These are phyloP conservation scores for Corythoichthys intestinalis DNA, from an alignment of 2,113 vertebrate genomes.

Conservation along the genomic window DNA sequence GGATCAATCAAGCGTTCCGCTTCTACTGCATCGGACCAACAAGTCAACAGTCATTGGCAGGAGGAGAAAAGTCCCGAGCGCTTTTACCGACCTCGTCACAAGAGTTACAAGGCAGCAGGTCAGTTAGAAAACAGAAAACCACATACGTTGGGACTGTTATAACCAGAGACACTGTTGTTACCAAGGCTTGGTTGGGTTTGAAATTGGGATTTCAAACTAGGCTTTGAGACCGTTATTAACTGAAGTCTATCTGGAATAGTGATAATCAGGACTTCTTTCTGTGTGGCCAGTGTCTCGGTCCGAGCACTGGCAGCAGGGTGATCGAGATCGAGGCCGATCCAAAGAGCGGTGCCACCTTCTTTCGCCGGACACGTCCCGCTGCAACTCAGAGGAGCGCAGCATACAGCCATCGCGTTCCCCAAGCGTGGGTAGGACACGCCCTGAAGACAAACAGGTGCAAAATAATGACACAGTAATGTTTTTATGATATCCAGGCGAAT, in stretches of 20 bases:
- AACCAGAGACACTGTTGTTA: too few relatives aligned
- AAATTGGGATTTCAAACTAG: neutral
- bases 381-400: constrained; percentile 88
- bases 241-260: neutral
- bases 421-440: constrained; percentile 79
- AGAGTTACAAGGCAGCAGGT: constrained; percentile 94
- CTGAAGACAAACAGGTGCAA: constrained; percentile 79
- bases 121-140: constrained; percentile 8
- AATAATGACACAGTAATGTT: neutral
- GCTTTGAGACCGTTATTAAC: neutral
- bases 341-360: constrained; percentile 93
- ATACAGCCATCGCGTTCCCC: constrained; percentile 84
- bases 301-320: constrained; percentile 80
- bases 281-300: constrained; percentile 80
- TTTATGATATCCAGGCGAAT: neutral
- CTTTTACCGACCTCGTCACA: constrained; percentile 85
- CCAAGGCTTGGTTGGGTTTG: neutral
- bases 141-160: neutral
- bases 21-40: constrained; percentile 86
- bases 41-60: constrained; percentile 84
- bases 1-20: constrained; percentile 86
- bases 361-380: constrained; percentile 86
- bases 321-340: constrained; percentile 85
- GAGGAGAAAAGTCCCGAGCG: constrained; percentile 88
- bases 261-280: neutral